phyloP scores from a whole-genome alignment of 2,113 vertebrate species.

The Scytalopus superciliaris region DNA sequence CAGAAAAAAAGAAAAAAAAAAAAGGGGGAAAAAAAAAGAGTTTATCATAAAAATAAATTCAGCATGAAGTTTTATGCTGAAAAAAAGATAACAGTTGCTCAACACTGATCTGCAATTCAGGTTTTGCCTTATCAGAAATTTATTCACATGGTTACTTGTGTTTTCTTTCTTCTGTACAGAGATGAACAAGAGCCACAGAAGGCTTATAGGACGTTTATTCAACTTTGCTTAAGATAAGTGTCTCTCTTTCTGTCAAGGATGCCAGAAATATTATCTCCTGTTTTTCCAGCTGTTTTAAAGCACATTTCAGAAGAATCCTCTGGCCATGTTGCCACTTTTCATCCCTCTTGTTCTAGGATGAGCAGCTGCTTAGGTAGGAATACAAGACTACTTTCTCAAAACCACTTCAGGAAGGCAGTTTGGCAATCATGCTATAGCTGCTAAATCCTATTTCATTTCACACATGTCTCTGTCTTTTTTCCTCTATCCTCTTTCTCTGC shows the following conservation, averaged over 20 bases:
- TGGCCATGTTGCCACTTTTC: not conserved
- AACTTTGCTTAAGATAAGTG: not conserved
- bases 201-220: fast-evolving
- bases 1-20: not conserved
- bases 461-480: not conserved
- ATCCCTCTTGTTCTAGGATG: not conserved
- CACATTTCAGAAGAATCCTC: not conserved
- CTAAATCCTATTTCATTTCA: not conserved
- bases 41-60: not conserved
- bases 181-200: not conserved
- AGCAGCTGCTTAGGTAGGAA: not conserved
- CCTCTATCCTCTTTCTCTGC: fast-evolving
- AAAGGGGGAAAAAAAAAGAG: fast-evolving
- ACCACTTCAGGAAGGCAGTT: not conserved
- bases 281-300: not conserved
- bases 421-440: not conserved
- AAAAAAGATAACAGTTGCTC: not conserved
- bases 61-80: not conserved
- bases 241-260: not conserved
- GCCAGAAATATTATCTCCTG: not conserved
- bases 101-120: not conserved
- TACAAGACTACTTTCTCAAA: not conserved
- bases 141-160: not conserved
- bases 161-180: not conserved
- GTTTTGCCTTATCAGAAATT: not conserved